Base-by-base conservation (phyloP, 1,140 invertebrate species). In the Drosophila biarmipes region DNA sequence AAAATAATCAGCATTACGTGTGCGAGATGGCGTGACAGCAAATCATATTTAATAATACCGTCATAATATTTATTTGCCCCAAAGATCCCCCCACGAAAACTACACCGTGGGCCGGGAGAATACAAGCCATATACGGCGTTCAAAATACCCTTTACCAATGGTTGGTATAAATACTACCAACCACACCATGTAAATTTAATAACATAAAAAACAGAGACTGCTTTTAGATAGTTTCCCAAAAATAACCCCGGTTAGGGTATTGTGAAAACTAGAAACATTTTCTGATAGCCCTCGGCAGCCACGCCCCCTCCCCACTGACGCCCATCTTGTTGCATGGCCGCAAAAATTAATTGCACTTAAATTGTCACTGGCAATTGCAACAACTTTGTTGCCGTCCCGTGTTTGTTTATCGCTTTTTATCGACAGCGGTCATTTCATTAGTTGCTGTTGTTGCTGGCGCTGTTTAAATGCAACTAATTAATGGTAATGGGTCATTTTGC, bases 1-100 rank as follows among this genome's bases (percentile, higher is more conserved):
- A 89, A 86, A 89, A 82, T 82, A 87, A 86, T 87, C 82, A 89
- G 80, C 79, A 84, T 87, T 89, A 72, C 84, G 82, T 82, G 78
- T 69, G 77, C 66, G 71, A 77, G 68, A 82, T 87, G 64, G 78
- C 84, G 84, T 86, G 82, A 87, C 82, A 72, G 74, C 64, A 76
- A 86, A 86, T 86, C 86, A 82, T 82, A 82, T 87, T 89, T 85
- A 85, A 85, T 85, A 87, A 78, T 76, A 78, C 61, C 61, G 59
- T 58, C 81, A 86, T 87, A 78, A 78, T 78, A 87, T 87, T 78
- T 78, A 80, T 77, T 77, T 73, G 63, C n/a, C 43, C 72, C 37
- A 37, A 40, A n/a, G 42, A 61, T 57, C 31, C 59, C 29, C 53
- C 24, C 14, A 21, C 43, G 12, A 35, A 56, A 56, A 53, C n/a